Conservation (phyloP, 2,797 vertebrate species). For the Erethizon dorsatum region DNA sequence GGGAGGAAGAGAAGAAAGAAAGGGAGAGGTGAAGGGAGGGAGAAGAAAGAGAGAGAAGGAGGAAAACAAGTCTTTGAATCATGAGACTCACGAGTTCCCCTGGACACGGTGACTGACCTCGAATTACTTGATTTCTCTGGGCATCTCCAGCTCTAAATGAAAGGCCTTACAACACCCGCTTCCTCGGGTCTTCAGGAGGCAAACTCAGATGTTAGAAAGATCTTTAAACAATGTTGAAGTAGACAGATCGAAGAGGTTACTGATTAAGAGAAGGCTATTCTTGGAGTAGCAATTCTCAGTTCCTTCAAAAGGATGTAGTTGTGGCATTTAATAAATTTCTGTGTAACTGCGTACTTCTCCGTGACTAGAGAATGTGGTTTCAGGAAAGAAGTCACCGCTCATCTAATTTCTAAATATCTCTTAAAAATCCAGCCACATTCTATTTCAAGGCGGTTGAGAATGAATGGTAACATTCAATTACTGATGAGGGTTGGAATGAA, state of each 20-base stretch:
- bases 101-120: not conserved
- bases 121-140: not conserved
- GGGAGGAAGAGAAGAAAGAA: not conserved
- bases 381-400: not conserved
- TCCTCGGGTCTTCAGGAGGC: not conserved
- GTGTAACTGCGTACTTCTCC: not conserved
- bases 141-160: not conserved
- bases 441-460: not conserved
- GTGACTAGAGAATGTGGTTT: not conserved
- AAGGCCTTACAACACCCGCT: not conserved
- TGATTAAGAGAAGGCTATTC: not conserved
- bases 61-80: not conserved
- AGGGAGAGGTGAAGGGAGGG: not conserved
- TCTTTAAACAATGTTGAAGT: not conserved
- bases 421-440: constrained; percentile 37
- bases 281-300: not conserved
- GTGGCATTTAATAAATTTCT: not conserved
- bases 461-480: constrained; percentile 39
- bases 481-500: not conserved
- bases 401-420: constrained; percentile 4
- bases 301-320: constrained; percentile 37
- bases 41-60: not conserved
- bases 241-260: not conserved
- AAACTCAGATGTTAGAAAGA: not conserved
- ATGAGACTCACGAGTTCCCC: not conserved